These are phyloP conservation scores for Andrena marginata DNA, from an alignment of 2,888 invertebrate species.

Conservation along the genomic window DNA sequence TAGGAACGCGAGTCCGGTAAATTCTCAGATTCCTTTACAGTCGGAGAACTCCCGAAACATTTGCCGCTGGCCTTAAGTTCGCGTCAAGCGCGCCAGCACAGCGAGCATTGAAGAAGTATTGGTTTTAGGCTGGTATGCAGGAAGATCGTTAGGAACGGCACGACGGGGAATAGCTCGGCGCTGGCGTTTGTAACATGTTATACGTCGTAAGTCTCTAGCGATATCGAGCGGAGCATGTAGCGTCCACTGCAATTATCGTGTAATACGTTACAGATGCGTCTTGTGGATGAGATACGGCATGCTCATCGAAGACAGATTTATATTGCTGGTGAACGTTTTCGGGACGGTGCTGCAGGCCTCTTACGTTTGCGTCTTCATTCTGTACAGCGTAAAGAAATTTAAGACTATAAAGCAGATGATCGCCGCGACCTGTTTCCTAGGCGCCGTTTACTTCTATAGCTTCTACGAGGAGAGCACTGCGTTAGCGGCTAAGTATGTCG, in stretches of 20 bases:
- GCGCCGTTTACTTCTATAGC: constrained; percentile 87
- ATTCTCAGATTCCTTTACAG: not conserved
- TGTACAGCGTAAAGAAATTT: constrained; percentile 91
- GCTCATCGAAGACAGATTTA: constrained; percentile 89
- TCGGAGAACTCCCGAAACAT: not conserved
- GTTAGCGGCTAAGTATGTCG: constrained; percentile 88
- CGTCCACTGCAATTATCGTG: constrained; percentile 1
- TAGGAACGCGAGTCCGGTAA: constrained; percentile 69
- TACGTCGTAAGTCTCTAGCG: constrained; percentile 88
- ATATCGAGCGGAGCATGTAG: not conserved
- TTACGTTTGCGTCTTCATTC: constrained; percentile 90
- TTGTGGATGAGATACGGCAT: constrained; percentile 94
- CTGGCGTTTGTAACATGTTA: constrained; percentile 92
- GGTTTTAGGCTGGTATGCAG: constrained; percentile 90
- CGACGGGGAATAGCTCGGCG: constrained; percentile 91
- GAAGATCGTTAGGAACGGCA: constrained; percentile 90
- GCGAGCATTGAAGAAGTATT: constrained; percentile 31
- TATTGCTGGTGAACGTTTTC: constrained; percentile 91
- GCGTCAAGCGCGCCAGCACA: not conserved
- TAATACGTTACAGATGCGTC: constrained; percentile 87
- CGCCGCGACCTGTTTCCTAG: constrained; percentile 86
- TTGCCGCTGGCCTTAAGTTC: constrained; percentile 11
- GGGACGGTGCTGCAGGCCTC: constrained; percentile 90
- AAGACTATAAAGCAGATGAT: constrained; percentile 88
- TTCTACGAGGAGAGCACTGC: constrained; percentile 86